Base-by-base conservation (phyloP, 2,113 vertebrate species). In the Tetrao urogallus region DNA sequence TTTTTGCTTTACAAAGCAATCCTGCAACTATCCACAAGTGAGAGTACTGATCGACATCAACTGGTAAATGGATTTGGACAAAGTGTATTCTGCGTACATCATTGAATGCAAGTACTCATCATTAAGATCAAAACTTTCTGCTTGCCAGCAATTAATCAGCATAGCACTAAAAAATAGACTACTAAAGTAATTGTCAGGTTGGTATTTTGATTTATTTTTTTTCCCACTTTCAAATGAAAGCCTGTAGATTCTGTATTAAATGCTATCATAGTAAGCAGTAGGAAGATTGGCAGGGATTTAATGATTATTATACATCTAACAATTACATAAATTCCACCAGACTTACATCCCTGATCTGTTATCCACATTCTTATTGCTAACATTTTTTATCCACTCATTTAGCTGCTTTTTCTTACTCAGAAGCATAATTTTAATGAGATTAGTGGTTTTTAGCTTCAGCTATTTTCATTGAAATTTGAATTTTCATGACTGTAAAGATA, bases 1-100 rank as follows among this genome's bases (percentile, higher is more conserved):
- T 48, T 56, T 25, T 57, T 50, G 19, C 25, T 48, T 17, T 34
- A 73, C 12, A 65, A 74, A 74, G 7, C 1, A 71, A 71, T 63
- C 74, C 8, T 60, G 5, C 2, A 3, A 38, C 30, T 69, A 27
- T 13, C 9, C 14, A 58, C 42, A 43, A 6, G 1, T 7, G 10
- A 11, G 3, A 1, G 2, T 5, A 8, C 6, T 7, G 10, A 34
- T 5, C 36, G 13, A 20, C 40, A 43, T 32, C n/a, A 42, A n/a
- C 45, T 17, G 2, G 3, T 16, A 2, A 20, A 18, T 50, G 4
- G 50, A 78, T n/a, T 40, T 57, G 43, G 18, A 82, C 19, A 74
- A 50, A 40, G 47, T 45, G 28, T 75, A 25, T 32, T 36, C 19
- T 54, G 16, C 30, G 12, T 7, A 10, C 6, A 56, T 69, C 43